Evolutionary conservation across 2,888 invertebrate genomes (phyloP).

Genomic region (Vanessa cardui): DNA sequence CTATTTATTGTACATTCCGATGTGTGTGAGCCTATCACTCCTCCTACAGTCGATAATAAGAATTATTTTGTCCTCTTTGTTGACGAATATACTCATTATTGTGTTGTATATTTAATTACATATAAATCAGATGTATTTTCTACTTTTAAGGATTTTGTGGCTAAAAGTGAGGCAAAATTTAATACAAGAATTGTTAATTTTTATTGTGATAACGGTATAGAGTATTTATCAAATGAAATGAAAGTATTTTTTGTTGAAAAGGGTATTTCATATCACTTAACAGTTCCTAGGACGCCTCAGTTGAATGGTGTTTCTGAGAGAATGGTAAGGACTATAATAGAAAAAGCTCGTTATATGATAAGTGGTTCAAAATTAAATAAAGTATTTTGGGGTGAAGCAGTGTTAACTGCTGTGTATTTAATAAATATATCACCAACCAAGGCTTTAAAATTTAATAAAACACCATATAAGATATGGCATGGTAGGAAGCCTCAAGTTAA

Average conservation of each 20-base stretch:
- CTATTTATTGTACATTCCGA: constrained; percentile 12
- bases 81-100: constrained; percentile 54
- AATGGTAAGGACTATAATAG: constrained; percentile 55
- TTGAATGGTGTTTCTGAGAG: constrained; percentile 43
- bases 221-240: constrained; percentile 51
- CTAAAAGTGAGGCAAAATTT: constrained; percentile 45
- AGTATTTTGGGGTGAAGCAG: constrained; percentile 56
- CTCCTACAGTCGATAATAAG: constrained; percentile 22
- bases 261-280: constrained; percentile 27
- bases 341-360: constrained; percentile 55
- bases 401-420: constrained; percentile 54
- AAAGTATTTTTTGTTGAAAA: constrained; percentile 40
- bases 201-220: constrained; percentile 51
- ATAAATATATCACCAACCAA: constrained; percentile 46
- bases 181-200: constrained; percentile 50
- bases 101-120: constrained; percentile 48
- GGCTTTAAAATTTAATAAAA: constrained; percentile 25
- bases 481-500: constrained; percentile 51
- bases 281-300: background rate
- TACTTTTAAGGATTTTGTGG: constrained; percentile 43
- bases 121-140: constrained; percentile 49
- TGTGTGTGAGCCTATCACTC: constrained; percentile 4
- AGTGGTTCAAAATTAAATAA: constrained; percentile 48
- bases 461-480: constrained; percentile 57
- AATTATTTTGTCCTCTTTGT: constrained; percentile 53